Evolutionary conservation across 2,888 invertebrate species (phyloP).

Genomic region (Watsonalla binaria): DNA sequence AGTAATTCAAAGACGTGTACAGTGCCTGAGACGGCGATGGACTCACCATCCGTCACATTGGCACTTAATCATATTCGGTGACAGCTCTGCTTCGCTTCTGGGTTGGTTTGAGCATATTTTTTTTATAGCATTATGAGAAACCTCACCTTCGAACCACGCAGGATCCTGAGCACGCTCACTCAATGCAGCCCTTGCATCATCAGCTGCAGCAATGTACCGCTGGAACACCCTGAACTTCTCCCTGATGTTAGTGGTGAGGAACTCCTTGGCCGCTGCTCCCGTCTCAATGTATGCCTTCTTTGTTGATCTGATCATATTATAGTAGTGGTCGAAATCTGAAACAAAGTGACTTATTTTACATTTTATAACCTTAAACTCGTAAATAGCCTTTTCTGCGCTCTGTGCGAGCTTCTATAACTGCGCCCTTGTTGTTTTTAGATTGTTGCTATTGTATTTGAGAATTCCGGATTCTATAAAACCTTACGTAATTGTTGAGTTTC

Average conservation of each 20-base stretch:
- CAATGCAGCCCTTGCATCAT: conserved; percentile 78
- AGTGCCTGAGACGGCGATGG: too few species aligned
- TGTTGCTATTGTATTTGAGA: too few species aligned
- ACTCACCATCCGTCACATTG: too few species aligned
- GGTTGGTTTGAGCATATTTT: too few species aligned
- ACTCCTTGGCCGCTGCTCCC: conserved; percentile 84
- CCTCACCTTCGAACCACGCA: conserved; percentile 87
- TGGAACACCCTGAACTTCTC: conserved; percentile 69
- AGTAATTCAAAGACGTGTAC: too few species aligned
- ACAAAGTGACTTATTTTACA: conserved; percentile 7
- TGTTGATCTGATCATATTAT: conserved; percentile 82
- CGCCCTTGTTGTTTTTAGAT: too few species aligned
- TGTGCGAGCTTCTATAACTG: too few species aligned
- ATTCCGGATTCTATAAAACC: too few species aligned
- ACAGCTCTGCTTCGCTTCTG: too few species aligned
- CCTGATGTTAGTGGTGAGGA: conserved; percentile 83
- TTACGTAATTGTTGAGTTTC: too few species aligned
- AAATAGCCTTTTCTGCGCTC: too few species aligned
- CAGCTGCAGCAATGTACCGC: conserved; percentile 58
- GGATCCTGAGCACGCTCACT: conserved; percentile 84
- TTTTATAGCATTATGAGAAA: neutral
- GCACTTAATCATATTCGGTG: too few species aligned
- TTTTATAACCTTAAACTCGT: neutral
- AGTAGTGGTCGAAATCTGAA: conserved; percentile 84
- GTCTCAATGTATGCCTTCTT: conserved; percentile 84